Conservation (phyloP, 1,140 invertebrate species). For the Melipona quadrifasciata region DNA sequence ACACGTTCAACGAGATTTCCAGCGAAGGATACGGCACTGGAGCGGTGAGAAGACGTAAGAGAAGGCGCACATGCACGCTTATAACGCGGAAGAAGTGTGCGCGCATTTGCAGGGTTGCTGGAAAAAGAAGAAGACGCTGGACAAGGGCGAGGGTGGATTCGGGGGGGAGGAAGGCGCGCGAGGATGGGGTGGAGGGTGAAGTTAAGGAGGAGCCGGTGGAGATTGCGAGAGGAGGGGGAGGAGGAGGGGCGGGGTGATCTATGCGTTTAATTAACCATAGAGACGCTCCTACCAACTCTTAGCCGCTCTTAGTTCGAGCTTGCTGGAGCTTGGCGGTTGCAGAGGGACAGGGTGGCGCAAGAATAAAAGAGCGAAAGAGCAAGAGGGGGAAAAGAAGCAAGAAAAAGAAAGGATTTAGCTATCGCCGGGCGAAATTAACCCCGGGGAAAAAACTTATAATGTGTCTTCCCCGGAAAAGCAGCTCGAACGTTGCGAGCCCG, state of each 20-base stretch:
- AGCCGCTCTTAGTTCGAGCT: conserved; percentile 77
- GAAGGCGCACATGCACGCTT: conserved; percentile 24
- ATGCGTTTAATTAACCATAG: conserved; percentile 82
- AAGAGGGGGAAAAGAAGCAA: not conserved
- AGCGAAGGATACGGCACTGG: conserved; percentile 24
- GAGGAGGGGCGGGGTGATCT: conserved; percentile 69
- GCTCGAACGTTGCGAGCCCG: conserved; percentile 49
- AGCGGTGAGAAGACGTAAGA: conserved; percentile 19
- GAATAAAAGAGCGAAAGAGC: conserved; percentile 66
- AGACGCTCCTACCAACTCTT: conserved; percentile 79
- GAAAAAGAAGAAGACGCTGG: conserved; percentile 7
- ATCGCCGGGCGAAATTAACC: conserved; percentile 72
- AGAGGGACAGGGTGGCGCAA: conserved; percentile 55
- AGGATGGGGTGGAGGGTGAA: conserved; percentile 8
- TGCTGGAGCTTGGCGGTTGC: conserved; percentile 57
- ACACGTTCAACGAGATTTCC: conserved; percentile 3
- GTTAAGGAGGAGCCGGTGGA: conserved; percentile 54
- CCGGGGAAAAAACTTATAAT: conserved; percentile 75
- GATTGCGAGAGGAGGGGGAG: conserved; percentile 62
- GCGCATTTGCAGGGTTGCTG: conserved; percentile 51
- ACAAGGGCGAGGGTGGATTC: conserved; percentile 11
- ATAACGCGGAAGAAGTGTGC: conserved; percentile 53
- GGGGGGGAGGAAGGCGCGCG: not conserved
- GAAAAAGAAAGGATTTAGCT: conserved; percentile 64
- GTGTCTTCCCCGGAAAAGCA: conserved; percentile 71